Base-by-base conservation (phyloP, 2,797 vertebrate genomes). In the Muraenolepis orangiensis region DNA sequence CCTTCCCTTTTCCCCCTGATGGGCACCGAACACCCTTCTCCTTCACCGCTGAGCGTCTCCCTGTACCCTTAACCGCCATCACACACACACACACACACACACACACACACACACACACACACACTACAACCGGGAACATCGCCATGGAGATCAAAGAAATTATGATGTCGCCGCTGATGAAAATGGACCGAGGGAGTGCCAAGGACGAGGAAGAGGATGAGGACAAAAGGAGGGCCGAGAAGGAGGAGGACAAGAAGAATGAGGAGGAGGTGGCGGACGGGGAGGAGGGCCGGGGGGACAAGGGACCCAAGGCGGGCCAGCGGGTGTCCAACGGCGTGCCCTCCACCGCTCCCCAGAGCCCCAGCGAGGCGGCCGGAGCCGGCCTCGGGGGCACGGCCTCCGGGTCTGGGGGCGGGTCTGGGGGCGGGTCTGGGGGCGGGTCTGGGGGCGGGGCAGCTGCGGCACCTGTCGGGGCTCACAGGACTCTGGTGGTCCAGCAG, bases 271-370 rank as follows among this genome's bases (percentile, higher is more conserved):
- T 76, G 71, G 82, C 76, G 29, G 87, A 81, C 69, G 91, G 90
- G 81, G 87, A 76, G 20, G 81, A 89, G 57, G 90, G 89, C 16
- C 74, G 91, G 0, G 79, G 79, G 1, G 90, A 92, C 30, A 91
- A 91, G 40, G 90, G 85, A 75, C 86, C 91, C 57, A 91, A 87
- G 76, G 94, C 91, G 77, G 91, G 93, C 31, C 91, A 86, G 69
- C 96, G 94, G 79, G 94, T 97, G 74, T 97, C 96, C 14, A 98
- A 97, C 0, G 96, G 96, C 11, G 96, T 95, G 83, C 90, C 90
- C n/a, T 94, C 95, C 0, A 95, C 96, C 1, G 91, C 90, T 0
- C 93, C 94, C 36, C 96, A 95, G 77, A 95, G 92, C 83, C 91
- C 95, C 0, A 89, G 78, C 8, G 94, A 94, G 72, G 78, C 40